A percentile compares a stretch with the other conserved stretches of the same genome.
phyloP scores from a whole-genome alignment of 1,140 invertebrate genomes.

The Globodera ellingtonae region DNA sequence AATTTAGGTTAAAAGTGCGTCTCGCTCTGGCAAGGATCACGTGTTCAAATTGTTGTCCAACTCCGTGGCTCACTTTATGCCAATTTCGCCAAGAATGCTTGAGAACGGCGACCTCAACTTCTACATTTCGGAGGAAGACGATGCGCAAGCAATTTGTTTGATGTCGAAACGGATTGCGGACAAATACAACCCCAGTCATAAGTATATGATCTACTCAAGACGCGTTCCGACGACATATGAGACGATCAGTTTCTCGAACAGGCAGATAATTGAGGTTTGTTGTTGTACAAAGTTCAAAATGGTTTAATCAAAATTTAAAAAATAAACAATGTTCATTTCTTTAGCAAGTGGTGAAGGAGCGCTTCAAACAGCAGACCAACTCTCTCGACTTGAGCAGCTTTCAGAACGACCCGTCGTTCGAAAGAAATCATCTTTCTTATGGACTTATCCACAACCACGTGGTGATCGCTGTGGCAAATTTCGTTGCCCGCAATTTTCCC shows the following conservation, averaged over 20 bases:
- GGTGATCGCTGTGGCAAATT: slow-evolving; percentile 28
- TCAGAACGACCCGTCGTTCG: slow-evolving; percentile 24
- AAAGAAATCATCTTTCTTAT: slow-evolving; percentile 17
- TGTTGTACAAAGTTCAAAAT: background rate
- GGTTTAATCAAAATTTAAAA: no score
- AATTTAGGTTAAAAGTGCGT: slow-evolving; percentile 28
- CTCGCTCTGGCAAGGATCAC: slow-evolving; percentile 31
- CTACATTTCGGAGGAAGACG: slow-evolving; percentile 16
- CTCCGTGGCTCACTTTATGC: slow-evolving; percentile 25
- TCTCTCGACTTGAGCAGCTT: slow-evolving; percentile 46
- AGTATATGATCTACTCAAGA: slow-evolving; percentile 29
- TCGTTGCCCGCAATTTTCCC: slow-evolving; percentile 27
- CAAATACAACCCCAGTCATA: slow-evolving; percentile 34
- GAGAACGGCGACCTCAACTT: slow-evolving; percentile 25
- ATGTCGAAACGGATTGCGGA: slow-evolving; percentile 33
- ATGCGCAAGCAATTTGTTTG: slow-evolving; percentile 29
- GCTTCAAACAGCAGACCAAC: slow-evolving; percentile 37
- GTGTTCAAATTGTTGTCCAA: slow-evolving; percentile 30
- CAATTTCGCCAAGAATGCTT: slow-evolving; percentile 32
- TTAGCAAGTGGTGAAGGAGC: slow-evolving; percentile 30
- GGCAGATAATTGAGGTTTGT: slow-evolving; percentile 32
- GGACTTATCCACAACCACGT: slow-evolving; percentile 42
- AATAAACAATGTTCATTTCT: background rate
- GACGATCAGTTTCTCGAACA: slow-evolving; percentile 4
- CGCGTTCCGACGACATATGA: slow-evolving; percentile 35